Conservation (phyloP, 2,797 vertebrate species). For the Gymnocypris eckloni region DNA sequence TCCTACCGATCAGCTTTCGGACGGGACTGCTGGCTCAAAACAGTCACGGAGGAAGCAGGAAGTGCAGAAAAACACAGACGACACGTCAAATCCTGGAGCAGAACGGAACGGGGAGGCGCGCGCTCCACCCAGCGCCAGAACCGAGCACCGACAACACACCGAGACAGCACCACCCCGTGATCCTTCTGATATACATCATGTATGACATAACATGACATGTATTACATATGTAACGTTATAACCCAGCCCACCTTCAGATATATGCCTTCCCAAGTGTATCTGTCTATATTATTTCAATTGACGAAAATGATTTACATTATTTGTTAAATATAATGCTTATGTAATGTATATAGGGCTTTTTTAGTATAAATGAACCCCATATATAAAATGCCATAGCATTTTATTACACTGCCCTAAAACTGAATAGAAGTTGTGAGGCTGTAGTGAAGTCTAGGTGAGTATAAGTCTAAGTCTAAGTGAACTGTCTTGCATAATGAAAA, state of each 20-base stretch:
- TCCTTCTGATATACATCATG: background rate
- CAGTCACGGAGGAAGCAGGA: constrained; percentile 69
- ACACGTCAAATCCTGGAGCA: constrained; percentile 73
- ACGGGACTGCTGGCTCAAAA: constrained; percentile 54
- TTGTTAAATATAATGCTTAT: background rate
- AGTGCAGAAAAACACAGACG: constrained; percentile 67
- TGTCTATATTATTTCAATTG: background rate
- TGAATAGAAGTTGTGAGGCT: background rate
- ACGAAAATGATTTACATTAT: background rate
- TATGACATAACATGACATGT: background rate
- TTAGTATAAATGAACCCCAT: background rate
- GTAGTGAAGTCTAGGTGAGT: no score
- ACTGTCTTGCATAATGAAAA: background rate
- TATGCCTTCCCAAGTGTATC: background rate
- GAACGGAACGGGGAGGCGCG: constrained; percentile 21
- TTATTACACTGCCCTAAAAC: background rate
- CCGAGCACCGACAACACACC: background rate
- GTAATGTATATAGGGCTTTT: background rate
- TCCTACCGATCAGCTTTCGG: constrained; percentile 62
- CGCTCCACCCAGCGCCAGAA: constrained; percentile 57
- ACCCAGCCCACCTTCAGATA: background rate
- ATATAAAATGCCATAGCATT: background rate
- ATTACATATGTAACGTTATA: background rate
- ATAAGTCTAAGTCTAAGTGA: background rate
- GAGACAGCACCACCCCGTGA: constrained; percentile 3